Evolutionary conservation across 1,140 invertebrate species (phyloP).

Genomic region (Aphaenogaster floridana): DNA sequence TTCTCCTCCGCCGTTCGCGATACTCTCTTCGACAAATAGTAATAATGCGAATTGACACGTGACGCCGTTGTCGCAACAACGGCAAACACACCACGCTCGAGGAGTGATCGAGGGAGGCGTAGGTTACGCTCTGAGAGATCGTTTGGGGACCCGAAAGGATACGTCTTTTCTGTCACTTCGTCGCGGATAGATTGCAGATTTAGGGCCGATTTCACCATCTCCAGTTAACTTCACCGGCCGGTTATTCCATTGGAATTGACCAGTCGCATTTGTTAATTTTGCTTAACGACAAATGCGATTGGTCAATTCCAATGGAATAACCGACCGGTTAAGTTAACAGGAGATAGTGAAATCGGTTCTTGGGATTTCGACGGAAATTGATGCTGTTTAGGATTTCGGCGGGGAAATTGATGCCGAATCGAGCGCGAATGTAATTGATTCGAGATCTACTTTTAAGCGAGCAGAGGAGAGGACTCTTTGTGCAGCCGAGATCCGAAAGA

Average conservation of each 20-base stretch:
- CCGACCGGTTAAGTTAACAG: too few species aligned
- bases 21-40: conserved; percentile 84
- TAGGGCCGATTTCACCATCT: too few species aligned
- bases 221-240: too few species aligned
- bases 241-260: too few species aligned
- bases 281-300: too few species aligned
- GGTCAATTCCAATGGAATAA: too few species aligned
- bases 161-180: conserved; percentile 36
- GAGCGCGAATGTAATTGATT: background rate
- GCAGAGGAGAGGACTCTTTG: background rate
- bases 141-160: conserved; percentile 37
- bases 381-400: background rate
- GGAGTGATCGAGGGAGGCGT: conserved; percentile 22
- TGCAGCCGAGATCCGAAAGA: conserved; percentile 44
- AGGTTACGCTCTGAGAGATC: conserved; percentile 21
- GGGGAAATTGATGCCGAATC: background rate
- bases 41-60: conserved; percentile 87
- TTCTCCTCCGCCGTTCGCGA: conserved; percentile 45
- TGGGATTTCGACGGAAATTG: too few species aligned
- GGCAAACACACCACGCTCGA: conserved; percentile 73
- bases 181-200: conserved; percentile 32
- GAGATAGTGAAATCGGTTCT: too few species aligned
- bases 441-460: background rate
- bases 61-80: conserved; percentile 81
- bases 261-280: too few species aligned